phyloP scores from a whole-genome alignment of 2,888 invertebrate genomes.

The Erpobdella octoculata region DNA sequence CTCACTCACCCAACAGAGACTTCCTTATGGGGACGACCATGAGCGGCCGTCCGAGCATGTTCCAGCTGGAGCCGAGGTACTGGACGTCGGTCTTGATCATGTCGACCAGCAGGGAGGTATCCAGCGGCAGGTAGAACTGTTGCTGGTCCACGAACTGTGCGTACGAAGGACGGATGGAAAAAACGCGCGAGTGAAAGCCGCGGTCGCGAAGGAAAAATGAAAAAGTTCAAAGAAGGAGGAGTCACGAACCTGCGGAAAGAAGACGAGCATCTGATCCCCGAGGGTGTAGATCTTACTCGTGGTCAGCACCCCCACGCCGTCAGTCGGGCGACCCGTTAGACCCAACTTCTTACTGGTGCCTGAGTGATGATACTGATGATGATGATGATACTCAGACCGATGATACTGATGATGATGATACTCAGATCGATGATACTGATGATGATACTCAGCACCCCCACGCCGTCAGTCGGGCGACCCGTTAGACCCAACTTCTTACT shows the following conservation, averaged over 20 bases:
- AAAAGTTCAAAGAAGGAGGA: not conserved
- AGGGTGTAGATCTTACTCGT: slow-evolving; percentile 95
- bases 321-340: slow-evolving; percentile 84
- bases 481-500: slow-evolving; percentile 85
- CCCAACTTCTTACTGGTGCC: slow-evolving; percentile 87
- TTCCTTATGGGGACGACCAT: slow-evolving; percentile 45
- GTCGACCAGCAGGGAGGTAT: slow-evolving; percentile 95
- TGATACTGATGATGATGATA: not conserved
- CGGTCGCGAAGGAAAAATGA: too few species aligned
- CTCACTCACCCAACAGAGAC: slow-evolving; percentile 45
- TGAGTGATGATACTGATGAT: slow-evolving; percentile 47
- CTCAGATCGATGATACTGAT: too few species aligned
- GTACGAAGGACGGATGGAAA: not conserved
- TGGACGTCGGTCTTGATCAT: slow-evolving; percentile 94
- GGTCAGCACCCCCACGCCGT: slow-evolving; percentile 91
- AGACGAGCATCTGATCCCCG: slow-evolving; percentile 83
- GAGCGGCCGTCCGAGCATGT: slow-evolving; percentile 84
- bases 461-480: slow-evolving; percentile 89
- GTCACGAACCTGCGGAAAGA: slow-evolving; percentile 84
- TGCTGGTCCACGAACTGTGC: slow-evolving; percentile 66
- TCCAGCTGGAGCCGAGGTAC: slow-evolving; percentile 96
- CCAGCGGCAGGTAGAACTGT: slow-evolving; percentile 96
- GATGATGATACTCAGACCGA: not conserved
- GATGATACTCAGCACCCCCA: slow-evolving; percentile 93
- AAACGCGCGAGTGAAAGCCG: too few species aligned